Conservation (phyloP, 1,140 invertebrate species). For the Heliconius eleuchia region DNA sequence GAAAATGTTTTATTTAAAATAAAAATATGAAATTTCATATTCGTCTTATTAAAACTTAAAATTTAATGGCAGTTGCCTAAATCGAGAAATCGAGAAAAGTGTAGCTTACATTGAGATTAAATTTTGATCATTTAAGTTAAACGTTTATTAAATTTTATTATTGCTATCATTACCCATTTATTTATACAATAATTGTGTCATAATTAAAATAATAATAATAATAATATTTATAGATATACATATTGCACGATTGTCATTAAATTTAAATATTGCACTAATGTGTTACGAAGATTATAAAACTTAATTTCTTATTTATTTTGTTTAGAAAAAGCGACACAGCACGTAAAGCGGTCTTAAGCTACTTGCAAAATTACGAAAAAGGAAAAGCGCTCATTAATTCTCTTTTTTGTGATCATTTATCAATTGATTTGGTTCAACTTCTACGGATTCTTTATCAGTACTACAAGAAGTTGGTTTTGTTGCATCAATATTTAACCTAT, state of each 20-base stretch:
- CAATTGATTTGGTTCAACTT: constrained; percentile 15
- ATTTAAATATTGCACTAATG: background rate
- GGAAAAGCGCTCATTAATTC: constrained; percentile 10
- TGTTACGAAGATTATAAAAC: background rate
- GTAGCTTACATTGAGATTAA: constrained; percentile 12
- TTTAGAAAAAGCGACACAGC: constrained; percentile 6
- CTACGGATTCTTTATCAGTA: constrained; percentile 4
- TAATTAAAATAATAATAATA: background rate
- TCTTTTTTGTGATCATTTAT: background rate
- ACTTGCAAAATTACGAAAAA: background rate
- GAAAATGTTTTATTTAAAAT: too few relatives aligned
- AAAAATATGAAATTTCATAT: background rate
- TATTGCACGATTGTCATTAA: background rate
- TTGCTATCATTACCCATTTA: constrained; percentile 62
- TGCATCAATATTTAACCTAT: constrained; percentile 10
- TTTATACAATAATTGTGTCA: background rate
- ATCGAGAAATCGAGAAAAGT: background rate
- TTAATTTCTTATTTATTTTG: background rate
- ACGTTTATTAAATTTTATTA: constrained; percentile 50
- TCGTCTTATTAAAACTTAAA: background rate
- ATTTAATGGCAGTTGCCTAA: constrained; percentile 13
- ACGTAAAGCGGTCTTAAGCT: background rate
- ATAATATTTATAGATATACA: background rate
- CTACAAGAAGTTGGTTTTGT: constrained; percentile 6
- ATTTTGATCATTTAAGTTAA: constrained; percentile 5